A percentile compares a stretch with the other conserved stretches of the same genome.
Conservation (phyloP, 2,113 vertebrate species). For the Amblyornis subalaris region DNA sequence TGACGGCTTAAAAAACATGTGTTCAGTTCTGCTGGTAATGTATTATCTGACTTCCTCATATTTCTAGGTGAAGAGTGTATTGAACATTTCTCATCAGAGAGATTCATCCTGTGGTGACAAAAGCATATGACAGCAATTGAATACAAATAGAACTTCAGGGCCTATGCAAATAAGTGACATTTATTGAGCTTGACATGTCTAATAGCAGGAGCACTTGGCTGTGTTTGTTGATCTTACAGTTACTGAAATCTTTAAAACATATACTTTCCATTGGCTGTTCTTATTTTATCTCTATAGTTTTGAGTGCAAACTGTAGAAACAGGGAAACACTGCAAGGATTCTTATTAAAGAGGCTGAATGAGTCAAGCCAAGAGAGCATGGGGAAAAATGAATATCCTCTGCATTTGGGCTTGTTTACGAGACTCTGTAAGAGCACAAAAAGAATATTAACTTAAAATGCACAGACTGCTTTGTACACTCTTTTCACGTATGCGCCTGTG, state of each 20-base stretch:
- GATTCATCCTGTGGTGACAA: neutral
- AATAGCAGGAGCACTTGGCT: neutral
- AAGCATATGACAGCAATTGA: neutral
- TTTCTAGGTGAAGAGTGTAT: neutral
- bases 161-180: neutral
- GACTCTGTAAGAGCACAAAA: neutral
- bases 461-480: neutral
- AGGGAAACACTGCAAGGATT: neutral
- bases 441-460: neutral
- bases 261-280: neutral
- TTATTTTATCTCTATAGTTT: neutral
- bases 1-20: neutral
- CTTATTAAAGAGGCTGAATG: neutral
- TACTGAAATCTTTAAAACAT: neutral
- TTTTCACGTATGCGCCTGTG: fast-evolving
- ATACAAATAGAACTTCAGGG: neutral
- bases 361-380: neutral
- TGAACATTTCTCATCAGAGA: neutral
- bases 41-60: neutral
- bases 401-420: neutral
- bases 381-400: neutral
- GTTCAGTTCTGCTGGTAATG: neutral
- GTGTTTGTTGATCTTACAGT: neutral
- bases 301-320: neutral
- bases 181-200: neutral